phyloP scores from a whole-genome alignment of 1,140 invertebrate species.

The Leguminivora glycinivorella region DNA sequence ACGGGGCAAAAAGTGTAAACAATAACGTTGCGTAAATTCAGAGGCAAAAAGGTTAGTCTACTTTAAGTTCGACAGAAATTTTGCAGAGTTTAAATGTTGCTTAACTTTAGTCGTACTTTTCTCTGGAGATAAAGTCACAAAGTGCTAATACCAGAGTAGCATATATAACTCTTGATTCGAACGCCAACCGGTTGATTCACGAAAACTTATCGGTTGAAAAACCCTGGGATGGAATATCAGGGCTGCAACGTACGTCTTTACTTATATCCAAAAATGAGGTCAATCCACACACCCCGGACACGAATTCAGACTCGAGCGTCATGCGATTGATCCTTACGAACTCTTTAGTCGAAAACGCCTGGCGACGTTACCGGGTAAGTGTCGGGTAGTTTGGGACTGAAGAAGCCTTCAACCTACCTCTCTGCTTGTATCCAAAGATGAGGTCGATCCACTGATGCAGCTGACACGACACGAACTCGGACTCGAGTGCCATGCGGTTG shows the following conservation, averaged over 20 bases:
- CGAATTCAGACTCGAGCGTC: too few species aligned
- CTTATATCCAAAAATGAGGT: too few species aligned
- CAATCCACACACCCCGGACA: too few species aligned
- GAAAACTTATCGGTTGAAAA: too few species aligned
- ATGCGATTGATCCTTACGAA: too few species aligned
- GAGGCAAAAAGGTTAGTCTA: neutral
- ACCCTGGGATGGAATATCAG: too few species aligned
- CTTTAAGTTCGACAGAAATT: neutral
- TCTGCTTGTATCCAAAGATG: conserved; percentile 99
- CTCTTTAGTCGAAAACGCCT: too few species aligned
- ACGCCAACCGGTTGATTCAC: too few species aligned
- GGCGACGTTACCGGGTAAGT: too few species aligned
- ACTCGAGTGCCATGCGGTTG: conserved; percentile 99
- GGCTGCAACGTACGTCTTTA: neutral
- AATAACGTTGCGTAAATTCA: neutral
- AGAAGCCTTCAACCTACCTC: too few species aligned
- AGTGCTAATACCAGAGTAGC: neutral
- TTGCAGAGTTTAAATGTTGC: neutral
- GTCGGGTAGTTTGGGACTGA: too few species aligned
- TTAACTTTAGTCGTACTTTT: neutral
- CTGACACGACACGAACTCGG: conserved; percentile 99
- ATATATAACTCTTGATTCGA: too few species aligned
- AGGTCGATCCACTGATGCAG: conserved; percentile 99
- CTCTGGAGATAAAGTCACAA: neutral
- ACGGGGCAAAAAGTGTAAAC: neutral